These are phyloP conservation scores for Heliothis virescens DNA, from an alignment of 1,140 invertebrate genomes.

Conservation along the genomic window DNA sequence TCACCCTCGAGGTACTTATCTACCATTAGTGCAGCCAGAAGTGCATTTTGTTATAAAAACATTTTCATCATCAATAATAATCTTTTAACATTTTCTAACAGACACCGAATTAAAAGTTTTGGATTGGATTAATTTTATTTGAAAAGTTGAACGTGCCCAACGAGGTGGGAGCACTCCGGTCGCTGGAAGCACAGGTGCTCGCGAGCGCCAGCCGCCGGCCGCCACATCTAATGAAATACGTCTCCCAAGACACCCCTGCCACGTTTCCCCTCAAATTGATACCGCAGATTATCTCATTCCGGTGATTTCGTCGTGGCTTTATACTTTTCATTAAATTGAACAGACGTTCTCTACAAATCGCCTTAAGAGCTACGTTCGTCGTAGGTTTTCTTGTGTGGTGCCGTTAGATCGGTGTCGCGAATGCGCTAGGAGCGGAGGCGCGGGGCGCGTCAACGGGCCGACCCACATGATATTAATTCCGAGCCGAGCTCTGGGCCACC, in stretches of 20 bases:
- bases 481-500: conserved; percentile 71
- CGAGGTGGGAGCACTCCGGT: conserved; percentile 12
- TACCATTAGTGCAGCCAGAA: conserved; percentile 34
- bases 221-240: conserved; percentile 75
- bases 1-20: conserved; percentile 60
- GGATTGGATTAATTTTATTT: conserved; percentile 42
- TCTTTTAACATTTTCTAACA: conserved; percentile 1
- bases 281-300: conserved; percentile 76
- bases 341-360: conserved; percentile 62
- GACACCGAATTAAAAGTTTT: conserved; percentile 37
- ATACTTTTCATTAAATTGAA: conserved; percentile 79
- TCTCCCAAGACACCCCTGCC: conserved; percentile 71
- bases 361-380: conserved; percentile 51
- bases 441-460: conserved; percentile 53
- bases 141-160: conserved; percentile 37
- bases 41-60: conserved; percentile 33
- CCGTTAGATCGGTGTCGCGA: conserved; percentile 45
- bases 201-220: conserved; percentile 51
- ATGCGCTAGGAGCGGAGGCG: conserved; percentile 46
- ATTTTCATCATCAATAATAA: not conserved
- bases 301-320: conserved; percentile 69
- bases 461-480: conserved; percentile 78
- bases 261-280: conserved; percentile 77
- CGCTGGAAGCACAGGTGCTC: conserved; percentile 67
- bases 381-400: conserved; percentile 43